Evolutionary conservation across 2,113 vertebrate species (phyloP), one percentile per base, ranked within the genome.

Genomic region (Andinoacara biseriatus): DNA sequence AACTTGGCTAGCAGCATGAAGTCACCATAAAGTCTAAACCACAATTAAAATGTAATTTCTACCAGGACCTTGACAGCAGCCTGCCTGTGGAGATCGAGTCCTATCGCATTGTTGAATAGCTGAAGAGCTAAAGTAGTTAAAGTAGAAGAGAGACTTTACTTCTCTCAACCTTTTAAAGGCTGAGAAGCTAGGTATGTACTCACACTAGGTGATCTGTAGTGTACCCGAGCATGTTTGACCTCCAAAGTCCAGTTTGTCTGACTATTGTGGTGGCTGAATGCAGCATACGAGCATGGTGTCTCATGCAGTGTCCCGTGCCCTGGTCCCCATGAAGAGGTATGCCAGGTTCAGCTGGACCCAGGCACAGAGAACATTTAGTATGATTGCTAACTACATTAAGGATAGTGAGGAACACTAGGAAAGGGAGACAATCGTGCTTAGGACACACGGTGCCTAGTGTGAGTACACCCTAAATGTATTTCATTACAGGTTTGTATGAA

Each of bases 1-100:
- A 49, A 86, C 58, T 4, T 46, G 57, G 40, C 74, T 13, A 69
- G 76, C 31, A 91, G 83, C 88, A 82, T 26, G 79, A 56, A 33
- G 79, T 86, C 75, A 84, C 84, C 57, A 77, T 54, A 9, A 83
- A 82, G 80, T 85, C 60, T 85, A 46, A 74, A 76, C 40, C 78
- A 26, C 88, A 74, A 86, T 76, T 20, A 7, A 90, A 88, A 91
- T 92, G 84, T 88, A 78, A 87, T 75, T 78, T 91, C 81, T 87
- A 67, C 88, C 80, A 78, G 80, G n/a, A 74, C 80, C 56, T 49
- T 79, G 79, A 40, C 58, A 81, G 15, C 31, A 63, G 60, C 20
- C 20, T 46, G 60, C 59, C 63, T 22, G 35, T 58, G n/a, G 46
- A 84, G 40, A 67, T 80, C 15, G 26, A 46, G 20, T 54, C 26